Evolutionary conservation across 2,888 invertebrate species (phyloP).

Genomic region (Sturmia bella): DNA sequence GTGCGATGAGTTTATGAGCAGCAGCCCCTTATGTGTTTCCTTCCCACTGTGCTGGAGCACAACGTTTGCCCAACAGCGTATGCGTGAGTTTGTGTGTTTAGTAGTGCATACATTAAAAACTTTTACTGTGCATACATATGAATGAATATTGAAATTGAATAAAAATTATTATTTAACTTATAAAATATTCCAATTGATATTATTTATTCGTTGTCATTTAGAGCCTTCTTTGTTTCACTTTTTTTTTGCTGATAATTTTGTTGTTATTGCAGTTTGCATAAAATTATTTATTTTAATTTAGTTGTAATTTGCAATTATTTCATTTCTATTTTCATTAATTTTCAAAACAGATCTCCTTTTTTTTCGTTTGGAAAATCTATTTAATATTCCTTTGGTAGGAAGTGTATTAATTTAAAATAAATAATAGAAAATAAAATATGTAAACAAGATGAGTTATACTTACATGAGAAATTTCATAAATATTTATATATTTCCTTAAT

Average conservation of each 20-base stretch:
- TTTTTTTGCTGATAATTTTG: conserved; percentile 1
- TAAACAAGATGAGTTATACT: conserved; percentile 37
- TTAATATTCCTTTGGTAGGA: conserved; percentile 49
- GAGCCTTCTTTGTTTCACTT: conserved; percentile 15
- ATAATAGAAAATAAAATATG: conserved; percentile 21
- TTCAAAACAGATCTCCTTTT: conserved; percentile 31
- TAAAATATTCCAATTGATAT: conserved; percentile 63
- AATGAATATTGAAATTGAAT: conserved; percentile 51
- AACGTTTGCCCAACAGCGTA: background rate
- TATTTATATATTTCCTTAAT: background rate
- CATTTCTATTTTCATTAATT: conserved; percentile 49
- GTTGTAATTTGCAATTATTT: conserved; percentile 61
- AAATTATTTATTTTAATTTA: conserved; percentile 68
- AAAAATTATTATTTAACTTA: conserved; percentile 47
- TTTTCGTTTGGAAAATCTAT: conserved; percentile 46
- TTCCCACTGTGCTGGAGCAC: background rate
- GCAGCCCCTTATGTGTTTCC: no score
- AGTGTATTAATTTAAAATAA: conserved; percentile 22
- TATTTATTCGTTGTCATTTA: conserved; percentile 46
- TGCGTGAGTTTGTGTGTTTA: background rate
- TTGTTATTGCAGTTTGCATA: conserved; percentile 53
- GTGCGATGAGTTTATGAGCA: no score
- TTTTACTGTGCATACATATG: conserved; percentile 9
- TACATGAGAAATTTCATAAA: conserved; percentile 11
- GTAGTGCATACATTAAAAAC: conserved; percentile 26